phyloP scores from a whole-genome alignment of 2,113 vertebrate genomes.

The Psammodynastes pulverulentus region DNA sequence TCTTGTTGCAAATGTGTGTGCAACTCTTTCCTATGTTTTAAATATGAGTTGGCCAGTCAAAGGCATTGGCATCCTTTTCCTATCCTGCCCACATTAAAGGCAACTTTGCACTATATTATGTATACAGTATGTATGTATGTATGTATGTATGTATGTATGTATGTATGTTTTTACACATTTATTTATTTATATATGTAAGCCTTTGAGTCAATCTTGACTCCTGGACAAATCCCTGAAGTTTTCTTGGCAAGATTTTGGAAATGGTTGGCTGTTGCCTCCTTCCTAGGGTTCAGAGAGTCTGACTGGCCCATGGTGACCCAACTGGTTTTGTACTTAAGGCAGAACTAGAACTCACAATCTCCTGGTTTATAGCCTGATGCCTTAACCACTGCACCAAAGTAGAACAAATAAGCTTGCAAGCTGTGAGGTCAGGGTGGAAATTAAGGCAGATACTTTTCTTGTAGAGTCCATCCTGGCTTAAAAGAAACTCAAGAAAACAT shows the following conservation, averaged over 20 bases:
- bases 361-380: background rate
- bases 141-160: background rate
- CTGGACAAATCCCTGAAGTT: background rate
- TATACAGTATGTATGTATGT: background rate
- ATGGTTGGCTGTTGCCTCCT: background rate
- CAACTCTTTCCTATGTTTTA: background rate
- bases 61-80: background rate
- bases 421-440: background rate
- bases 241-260: background rate
- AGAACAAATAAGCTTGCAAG: background rate
- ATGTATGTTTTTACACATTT: background rate
- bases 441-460: conserved; percentile 27
- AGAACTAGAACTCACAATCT: background rate
- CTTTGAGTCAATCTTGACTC: background rate
- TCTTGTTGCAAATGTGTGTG: background rate
- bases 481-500: conserved; percentile 47
- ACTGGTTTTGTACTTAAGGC: background rate
- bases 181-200: background rate
- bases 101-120: background rate
- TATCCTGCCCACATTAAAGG: background rate
- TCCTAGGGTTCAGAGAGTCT: background rate
- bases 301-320: background rate
- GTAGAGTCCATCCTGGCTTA: conserved; percentile 32
- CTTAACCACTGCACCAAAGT: background rate
- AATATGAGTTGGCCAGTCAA: background rate